These are phyloP conservation scores for Mus pahari DNA, from an alignment of 2,113 vertebrate genomes.

Conservation along the genomic window DNA sequence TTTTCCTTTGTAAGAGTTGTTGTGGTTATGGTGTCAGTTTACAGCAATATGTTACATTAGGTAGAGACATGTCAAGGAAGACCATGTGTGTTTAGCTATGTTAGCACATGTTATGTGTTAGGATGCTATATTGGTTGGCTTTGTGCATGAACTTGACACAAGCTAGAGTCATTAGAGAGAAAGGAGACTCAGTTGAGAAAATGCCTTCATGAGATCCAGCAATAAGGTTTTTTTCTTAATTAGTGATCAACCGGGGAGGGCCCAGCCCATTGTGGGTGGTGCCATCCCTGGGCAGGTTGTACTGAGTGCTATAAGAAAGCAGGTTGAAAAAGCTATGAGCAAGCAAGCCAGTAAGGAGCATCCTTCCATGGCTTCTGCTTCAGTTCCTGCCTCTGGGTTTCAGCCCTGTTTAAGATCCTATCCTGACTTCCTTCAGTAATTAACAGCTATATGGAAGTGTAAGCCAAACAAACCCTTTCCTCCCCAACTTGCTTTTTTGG, in stretches of 20 bases:
- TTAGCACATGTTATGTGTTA: neutral
- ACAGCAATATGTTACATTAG: neutral
- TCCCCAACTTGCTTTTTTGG: neutral
- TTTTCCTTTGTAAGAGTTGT: neutral
- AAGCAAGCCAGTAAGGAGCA: neutral
- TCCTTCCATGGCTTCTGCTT: neutral
- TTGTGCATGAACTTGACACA: neutral
- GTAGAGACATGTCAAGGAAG: neutral
- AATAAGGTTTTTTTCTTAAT: neutral
- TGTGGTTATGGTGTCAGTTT: neutral
- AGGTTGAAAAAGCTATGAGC: neutral
- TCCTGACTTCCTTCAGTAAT: neutral
- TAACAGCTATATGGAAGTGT: neutral
- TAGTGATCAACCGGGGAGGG: neutral
- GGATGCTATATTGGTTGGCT: neutral
- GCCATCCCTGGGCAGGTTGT: neutral
- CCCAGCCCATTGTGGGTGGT: neutral
- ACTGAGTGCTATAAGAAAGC: neutral
- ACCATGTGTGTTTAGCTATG: neutral
- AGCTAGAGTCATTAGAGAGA: neutral
- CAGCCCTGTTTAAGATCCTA: neutral
- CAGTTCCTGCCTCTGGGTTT: neutral
- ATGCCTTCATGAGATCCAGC: neutral
- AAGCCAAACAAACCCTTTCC: neutral
- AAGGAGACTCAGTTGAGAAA: neutral